These are phyloP conservation scores for Lytechinus pictus DNA, from an alignment of 35 echinoderm and acorn worm genomes.

Conservation along the genomic window DNA sequence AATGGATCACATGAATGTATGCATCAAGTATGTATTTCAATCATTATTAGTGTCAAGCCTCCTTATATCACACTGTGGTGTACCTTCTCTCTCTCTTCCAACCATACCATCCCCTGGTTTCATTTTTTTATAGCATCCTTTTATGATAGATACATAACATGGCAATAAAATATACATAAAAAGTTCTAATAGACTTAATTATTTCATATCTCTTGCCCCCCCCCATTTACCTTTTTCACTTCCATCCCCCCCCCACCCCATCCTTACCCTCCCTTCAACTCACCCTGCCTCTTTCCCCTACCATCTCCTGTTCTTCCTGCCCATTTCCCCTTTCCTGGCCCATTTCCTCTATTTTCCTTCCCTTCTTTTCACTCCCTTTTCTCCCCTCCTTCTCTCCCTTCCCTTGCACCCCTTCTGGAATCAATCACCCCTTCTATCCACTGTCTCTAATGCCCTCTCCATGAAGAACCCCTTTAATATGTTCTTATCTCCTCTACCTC, in stretches of 20 bases:
- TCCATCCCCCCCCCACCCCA: neutral
- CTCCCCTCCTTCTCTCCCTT: neutral
- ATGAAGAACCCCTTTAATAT: neutral
- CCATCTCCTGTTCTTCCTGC: neutral
- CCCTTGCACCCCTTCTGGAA: too few relatives aligned
- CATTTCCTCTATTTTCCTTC: neutral
- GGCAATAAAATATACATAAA: neutral
- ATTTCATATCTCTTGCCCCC: neutral
- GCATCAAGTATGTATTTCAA: too few relatives aligned
- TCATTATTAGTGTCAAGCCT: neutral
- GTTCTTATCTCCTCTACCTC: neutral
- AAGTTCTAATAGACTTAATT: neutral
- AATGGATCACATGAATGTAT: too few relatives aligned
- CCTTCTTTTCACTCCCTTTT: neutral
- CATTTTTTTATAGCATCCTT: too few relatives aligned
- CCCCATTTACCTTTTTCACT: neutral
- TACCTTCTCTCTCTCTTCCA: too few relatives aligned
- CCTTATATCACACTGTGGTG: too few relatives aligned
- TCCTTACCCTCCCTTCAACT: neutral
- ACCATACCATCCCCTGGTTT: too few relatives aligned
- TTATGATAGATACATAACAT: neutral
- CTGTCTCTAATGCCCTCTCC: too few relatives aligned
- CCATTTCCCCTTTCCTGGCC: too few relatives aligned
- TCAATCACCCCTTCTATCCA: too few relatives aligned
- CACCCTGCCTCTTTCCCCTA: neutral